Evolutionary conservation across 2,888 invertebrate genomes (phyloP), one percentile per base, ranked within the genome.

Genomic region (Cacoxenus indagator): DNA sequence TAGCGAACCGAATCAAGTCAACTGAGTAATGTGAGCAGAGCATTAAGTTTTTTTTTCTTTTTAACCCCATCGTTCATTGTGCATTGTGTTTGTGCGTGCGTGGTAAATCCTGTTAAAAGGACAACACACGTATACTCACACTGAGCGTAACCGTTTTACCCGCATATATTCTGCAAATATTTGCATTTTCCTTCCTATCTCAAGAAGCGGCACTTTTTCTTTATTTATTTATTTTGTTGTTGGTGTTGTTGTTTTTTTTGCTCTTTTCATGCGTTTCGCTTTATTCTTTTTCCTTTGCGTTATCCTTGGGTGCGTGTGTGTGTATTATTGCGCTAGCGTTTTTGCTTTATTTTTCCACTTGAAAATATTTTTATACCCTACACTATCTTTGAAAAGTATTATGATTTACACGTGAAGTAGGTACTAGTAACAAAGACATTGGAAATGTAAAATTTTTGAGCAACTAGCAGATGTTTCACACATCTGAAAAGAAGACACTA

Each of bases 91-190:
- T 37, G 67, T 68, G 65, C 70, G 68, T 70, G 66, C 71, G 66
- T 74, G 68, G 73, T 76, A 82, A 81, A 84, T 83, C 73, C 80
- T 83, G 82, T 82, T 83, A 81, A 81, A 81, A 81, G 84, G 83
- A 81, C 83, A 81, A 81, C 80, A 83, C 51, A 48, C 17, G 24
- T 2, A 24, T 5, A 54, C 54, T 22, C 54, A 9, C 46, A 48
- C n/a, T 6, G 6, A 57, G 57, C 6, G 29, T 37, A 14, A 37
- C 37, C 19, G 22, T 81, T 81, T 81, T 81, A 81, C 83, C 78
- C 81, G 84, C 84, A 81, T 82, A 84, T 84, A 84, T 81, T 83
- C 81, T 82, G 78, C 81, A 83, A 81, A 83, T 81, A 81, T 81
- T 81, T 81, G 81, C 81, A 83, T 81, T 83, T 83, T 81, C n/a